Evolutionary conservation across 2,797 vertebrate genomes (phyloP).

Genomic region (Lophius americanus): DNA sequence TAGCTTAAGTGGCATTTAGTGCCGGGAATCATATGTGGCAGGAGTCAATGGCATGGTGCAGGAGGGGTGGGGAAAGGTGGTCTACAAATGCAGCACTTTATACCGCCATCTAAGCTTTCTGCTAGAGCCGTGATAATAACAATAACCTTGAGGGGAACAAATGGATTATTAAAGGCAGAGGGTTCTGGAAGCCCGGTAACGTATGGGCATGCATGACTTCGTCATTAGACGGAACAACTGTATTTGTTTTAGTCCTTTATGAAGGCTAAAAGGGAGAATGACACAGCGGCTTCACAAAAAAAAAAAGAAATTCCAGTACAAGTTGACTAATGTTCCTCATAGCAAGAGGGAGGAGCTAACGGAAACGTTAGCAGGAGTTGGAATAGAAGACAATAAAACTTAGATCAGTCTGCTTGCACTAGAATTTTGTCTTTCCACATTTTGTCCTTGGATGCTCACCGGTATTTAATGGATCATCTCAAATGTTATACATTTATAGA

Average conservation of each 20-base stretch:
- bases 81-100: conserved; percentile 77
- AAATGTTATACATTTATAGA: no score
- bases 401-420: no score
- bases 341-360: no score
- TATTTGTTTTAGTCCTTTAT: conserved; percentile 20
- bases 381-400: no score
- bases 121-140: conserved; percentile 74
- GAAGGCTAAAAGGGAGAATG: no score
- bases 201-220: conserved; percentile 51
- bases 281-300: no score
- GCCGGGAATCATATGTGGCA: conserved; percentile 77
- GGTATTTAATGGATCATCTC: no score
- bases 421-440: conserved; percentile 33
- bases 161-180: conserved; percentile 71
- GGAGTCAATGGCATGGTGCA: conserved; percentile 81
- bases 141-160: conserved; percentile 83
- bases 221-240: conserved; percentile 40
- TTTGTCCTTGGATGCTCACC: conserved; percentile 56
- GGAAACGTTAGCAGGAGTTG: no score
- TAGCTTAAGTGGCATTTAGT: conserved; percentile 87
- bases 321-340: conserved; percentile 6
- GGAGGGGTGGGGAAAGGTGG: conserved; percentile 79
- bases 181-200: conserved; percentile 56
- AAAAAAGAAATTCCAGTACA: no score
- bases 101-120: conserved; percentile 72